Evolutionary conservation across 1,140 invertebrate genomes (phyloP).

Genomic region (Drosophila athabasca): DNA sequence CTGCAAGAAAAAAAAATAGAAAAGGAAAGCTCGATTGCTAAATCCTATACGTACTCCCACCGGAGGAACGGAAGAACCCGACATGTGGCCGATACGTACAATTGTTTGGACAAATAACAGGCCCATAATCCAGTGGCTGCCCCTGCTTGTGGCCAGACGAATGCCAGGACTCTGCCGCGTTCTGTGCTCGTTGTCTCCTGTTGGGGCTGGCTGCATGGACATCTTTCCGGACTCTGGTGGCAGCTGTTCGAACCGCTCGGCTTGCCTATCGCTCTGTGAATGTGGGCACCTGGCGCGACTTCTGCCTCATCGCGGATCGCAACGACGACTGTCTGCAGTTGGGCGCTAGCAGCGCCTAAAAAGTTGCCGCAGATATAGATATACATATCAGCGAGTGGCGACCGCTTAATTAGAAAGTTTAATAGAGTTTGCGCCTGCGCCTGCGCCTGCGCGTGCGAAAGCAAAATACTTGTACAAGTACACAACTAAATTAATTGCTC

Average conservation of each 20-base stretch:
- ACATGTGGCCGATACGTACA: slow-evolving; percentile 49
- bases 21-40: background rate
- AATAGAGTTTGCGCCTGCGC: slow-evolving; percentile 45
- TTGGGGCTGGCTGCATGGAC: slow-evolving; percentile 52
- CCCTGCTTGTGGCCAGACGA: slow-evolving; percentile 4
- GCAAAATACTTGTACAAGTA: slow-evolving; percentile 36
- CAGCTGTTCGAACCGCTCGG: slow-evolving; percentile 44
- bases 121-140: slow-evolving; percentile 58
- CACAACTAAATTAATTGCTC: slow-evolving; percentile 75
- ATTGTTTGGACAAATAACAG: slow-evolving; percentile 71
- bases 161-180: slow-evolving; percentile 20
- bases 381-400: slow-evolving; percentile 32
- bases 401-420: slow-evolving; percentile 77
- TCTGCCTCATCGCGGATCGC: slow-evolving; percentile 80
- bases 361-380: slow-evolving; percentile 53
- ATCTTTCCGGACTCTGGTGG: slow-evolving; percentile 51
- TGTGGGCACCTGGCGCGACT: slow-evolving; percentile 59
- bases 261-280: slow-evolving; percentile 45
- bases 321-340: slow-evolving; percentile 72
- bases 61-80: too few relatives aligned
- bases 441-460: slow-evolving; percentile 46
- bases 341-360: slow-evolving; percentile 69
- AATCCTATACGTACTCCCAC: too few relatives aligned
- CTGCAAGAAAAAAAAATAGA: slow-evolving; percentile 31
- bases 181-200: slow-evolving; percentile 39